Percentiles rank a stretch among this genome's conserved stretches.
These are phyloP conservation scores for Trichomalopsis sarcophagae DNA, from an alignment of 1,140 invertebrate species.

Conservation along the genomic window DNA sequence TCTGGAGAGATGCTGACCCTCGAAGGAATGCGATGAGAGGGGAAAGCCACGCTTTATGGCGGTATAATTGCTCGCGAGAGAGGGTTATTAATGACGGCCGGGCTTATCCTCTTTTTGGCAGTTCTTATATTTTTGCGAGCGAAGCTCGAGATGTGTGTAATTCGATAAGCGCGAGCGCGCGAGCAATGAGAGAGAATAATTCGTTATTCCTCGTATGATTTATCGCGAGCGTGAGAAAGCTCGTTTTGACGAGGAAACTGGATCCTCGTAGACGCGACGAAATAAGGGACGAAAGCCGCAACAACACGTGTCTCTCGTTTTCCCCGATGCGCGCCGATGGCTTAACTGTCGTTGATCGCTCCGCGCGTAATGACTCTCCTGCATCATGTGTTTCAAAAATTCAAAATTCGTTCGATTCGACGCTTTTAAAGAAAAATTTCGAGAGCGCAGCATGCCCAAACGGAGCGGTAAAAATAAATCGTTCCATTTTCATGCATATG, in stretches of 20 bases:
- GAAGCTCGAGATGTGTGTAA: not conserved
- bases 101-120: not conserved
- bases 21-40: not conserved
- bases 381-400: too few relatives aligned
- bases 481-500: not conserved
- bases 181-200: not conserved
- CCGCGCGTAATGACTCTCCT: too few relatives aligned
- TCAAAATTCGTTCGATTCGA: too few relatives aligned
- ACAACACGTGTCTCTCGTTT: conserved; percentile 15
- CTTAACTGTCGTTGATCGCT: too few relatives aligned
- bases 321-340: too few relatives aligned
- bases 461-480: not conserved
- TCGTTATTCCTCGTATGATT: not conserved
- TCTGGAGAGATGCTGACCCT: not conserved
- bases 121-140: not conserved
- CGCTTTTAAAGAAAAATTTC: too few relatives aligned
- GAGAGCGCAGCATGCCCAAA: too few relatives aligned
- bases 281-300: not conserved
- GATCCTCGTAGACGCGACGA: not conserved
- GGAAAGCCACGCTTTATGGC: not conserved
- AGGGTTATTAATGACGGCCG: not conserved
- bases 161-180: not conserved
- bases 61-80: not conserved
- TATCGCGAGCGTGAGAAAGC: not conserved
- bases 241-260: not conserved